Evolutionary conservation across 2,113 vertebrate genomes (phyloP), one percentile per base, ranked within the genome.

Genomic region (Illadopsis cleaveri): DNA sequence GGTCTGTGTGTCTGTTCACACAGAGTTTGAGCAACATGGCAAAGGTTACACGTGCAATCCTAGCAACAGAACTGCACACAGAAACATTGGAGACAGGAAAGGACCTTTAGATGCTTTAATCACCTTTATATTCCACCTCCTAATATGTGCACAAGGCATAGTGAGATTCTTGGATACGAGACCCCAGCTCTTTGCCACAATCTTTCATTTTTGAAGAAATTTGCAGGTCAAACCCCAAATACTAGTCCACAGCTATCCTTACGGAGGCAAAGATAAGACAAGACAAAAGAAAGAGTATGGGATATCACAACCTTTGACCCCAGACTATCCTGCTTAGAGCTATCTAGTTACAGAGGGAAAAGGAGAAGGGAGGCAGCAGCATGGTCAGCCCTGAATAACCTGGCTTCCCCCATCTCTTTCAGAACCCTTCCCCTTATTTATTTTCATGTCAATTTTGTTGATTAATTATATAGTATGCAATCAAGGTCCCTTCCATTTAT

Each of bases 401-500:
- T 50, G 18, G 38, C 37, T 82, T 86, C 70, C 37, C 19, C 57
- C n/a, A 37, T 37, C 31, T 64, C 66, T 61, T 66, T 85, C 22
- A 82, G 66, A 54, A 6, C 11, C 21, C 48, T 83, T 66, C 45
- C 5, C 11, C 37, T 95, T 82, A 86, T 80, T 92, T 92, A 91
- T 92, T 72, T 93, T 80, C 58, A 18, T 53, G 71, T 54, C 90
- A 88, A 35, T 91, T 92, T 92, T 93, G 37, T 35, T 84, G 76
- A 86, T 86, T 91, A 83, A 93, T 95, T 93, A 82, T 57, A 90
- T 93, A 86, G 64, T 40, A 68, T 73, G 71, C 48, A 82, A 86
- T 92, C 73, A 95, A 87, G n/a, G 21, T 10, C 40, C 25, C 38
- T 68, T 86, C 30, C 45, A 73, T 61, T 88, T 83, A 53, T 27